These are phyloP conservation scores for Drosophila pandora DNA, from an alignment of 1,140 invertebrate genomes.

Conservation along the genomic window DNA sequence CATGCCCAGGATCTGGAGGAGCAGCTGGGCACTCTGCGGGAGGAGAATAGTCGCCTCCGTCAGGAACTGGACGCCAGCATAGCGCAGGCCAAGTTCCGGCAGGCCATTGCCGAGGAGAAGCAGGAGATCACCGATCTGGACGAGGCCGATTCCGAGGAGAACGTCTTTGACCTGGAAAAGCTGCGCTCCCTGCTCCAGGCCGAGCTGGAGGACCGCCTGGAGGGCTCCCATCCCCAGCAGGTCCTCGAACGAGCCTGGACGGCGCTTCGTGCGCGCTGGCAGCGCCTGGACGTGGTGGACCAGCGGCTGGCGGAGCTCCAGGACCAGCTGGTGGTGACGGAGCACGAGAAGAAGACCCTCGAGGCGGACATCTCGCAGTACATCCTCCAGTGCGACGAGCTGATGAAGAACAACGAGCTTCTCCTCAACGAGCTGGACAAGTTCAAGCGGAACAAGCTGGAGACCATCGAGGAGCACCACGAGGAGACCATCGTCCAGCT, in stretches of 20 bases:
- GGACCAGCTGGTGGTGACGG: constrained; percentile 59
- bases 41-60: constrained; percentile 60
- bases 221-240: constrained; percentile 48
- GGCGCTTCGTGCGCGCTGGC: constrained; percentile 66
- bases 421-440: constrained; percentile 86
- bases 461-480: constrained; percentile 88
- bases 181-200: constrained; percentile 50
- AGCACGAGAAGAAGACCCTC: constrained; percentile 85
- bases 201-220: constrained; percentile 55
- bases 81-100: constrained; percentile 72
- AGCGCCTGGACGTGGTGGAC: constrained; percentile 76
- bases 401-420: constrained; percentile 88
- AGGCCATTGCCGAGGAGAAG: constrained; percentile 78
- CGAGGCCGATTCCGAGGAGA: constrained; percentile 53
- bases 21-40: constrained; percentile 58
- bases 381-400: constrained; percentile 87
- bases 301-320: constrained; percentile 74
- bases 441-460: constrained; percentile 86
- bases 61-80: constrained; percentile 63
- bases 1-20: constrained; percentile 72
- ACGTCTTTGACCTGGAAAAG: constrained; percentile 77
- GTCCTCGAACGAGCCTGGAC: constrained; percentile 81
- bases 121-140: constrained; percentile 75
- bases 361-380: constrained; percentile 86
- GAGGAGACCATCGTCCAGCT: constrained; percentile 87